A percentile compares a stretch with the other conserved stretches of the same genome.
Evolutionary conservation across 2,888 invertebrate genomes (phyloP).

Genomic region (Drosophila subsilvestris): DNA sequence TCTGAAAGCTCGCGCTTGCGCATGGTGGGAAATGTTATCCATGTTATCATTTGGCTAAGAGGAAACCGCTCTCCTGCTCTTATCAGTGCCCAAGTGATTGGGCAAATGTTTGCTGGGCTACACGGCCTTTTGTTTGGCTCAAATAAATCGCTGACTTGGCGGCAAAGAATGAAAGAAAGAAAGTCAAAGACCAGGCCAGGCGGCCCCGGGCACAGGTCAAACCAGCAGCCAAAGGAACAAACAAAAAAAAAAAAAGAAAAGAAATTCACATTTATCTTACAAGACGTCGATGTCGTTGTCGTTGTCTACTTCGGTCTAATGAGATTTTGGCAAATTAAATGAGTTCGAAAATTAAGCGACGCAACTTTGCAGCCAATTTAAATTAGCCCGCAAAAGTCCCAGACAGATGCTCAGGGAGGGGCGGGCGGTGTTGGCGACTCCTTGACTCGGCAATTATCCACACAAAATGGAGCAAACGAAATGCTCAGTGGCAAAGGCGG

Average conservation of each 20-base stretch:
- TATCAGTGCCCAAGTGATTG: slow-evolving; percentile 51
- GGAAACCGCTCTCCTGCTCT: slow-evolving; percentile 10
- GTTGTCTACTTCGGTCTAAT: slow-evolving; percentile 34
- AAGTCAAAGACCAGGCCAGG: slow-evolving; percentile 7
- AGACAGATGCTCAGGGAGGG: neutral
- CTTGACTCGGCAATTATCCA: slow-evolving; percentile 41
- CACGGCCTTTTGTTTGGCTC: slow-evolving; percentile 50
- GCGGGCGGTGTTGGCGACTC: neutral
- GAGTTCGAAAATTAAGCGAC: slow-evolving; percentile 36
- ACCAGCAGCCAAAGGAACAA: slow-evolving; percentile 6
- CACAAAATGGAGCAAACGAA: slow-evolving; percentile 15
- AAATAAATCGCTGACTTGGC: slow-evolving; percentile 56
- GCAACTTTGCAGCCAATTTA: slow-evolving; percentile 36
- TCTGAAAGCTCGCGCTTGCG: slow-evolving; percentile 71
- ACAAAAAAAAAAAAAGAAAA: neutral
- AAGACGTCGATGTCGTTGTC: neutral
- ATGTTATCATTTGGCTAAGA: slow-evolving; percentile 52
- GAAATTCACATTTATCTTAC: slow-evolving; percentile 47
- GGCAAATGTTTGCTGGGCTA: slow-evolving; percentile 55
- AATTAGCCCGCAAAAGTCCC: slow-evolving; percentile 17
- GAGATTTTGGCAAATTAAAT: slow-evolving; percentile 50
- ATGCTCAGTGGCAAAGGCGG: slow-evolving; percentile 1
- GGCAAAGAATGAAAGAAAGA: neutral
- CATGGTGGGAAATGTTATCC: slow-evolving; percentile 3
- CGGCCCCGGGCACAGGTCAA: slow-evolving; percentile 40